Conservation (phyloP, 1,140 invertebrate genomes). For the Stegodyphus dumicola region DNA sequence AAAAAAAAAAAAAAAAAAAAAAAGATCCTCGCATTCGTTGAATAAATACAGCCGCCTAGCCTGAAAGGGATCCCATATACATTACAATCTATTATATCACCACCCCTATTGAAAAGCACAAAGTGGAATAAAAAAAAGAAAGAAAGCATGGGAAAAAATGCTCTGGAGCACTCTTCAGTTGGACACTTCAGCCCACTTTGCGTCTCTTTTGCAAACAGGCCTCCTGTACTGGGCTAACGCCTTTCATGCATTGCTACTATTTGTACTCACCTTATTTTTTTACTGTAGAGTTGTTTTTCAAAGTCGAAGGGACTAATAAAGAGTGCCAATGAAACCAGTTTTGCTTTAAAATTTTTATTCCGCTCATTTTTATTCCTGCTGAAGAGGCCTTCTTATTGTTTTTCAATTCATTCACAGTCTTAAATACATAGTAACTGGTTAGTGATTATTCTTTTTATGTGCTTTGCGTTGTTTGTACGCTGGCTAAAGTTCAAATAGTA, state of each 20-base stretch:
- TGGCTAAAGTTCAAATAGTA: too few relatives aligned
- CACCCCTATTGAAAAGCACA: conserved; percentile 28
- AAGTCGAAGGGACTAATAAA: too few relatives aligned
- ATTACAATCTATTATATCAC: conserved; percentile 57
- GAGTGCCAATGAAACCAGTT: too few relatives aligned
- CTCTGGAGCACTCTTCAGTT: conserved; percentile 13
- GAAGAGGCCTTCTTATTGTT: too few relatives aligned
- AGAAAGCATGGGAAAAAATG: not conserved
- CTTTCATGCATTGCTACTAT: not conserved
- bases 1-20: not conserved
- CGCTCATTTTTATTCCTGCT: too few relatives aligned
- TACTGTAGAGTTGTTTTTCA: too few relatives aligned
- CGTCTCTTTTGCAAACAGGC: conserved; percentile 29
- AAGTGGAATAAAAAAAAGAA: conserved; percentile 4
- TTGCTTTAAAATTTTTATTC: too few relatives aligned
- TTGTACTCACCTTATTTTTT: too few relatives aligned
- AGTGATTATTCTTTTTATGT: too few relatives aligned
- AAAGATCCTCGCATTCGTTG: conserved; percentile 14
- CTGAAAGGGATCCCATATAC: conserved; percentile 48
- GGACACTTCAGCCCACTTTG: conserved; percentile 32
- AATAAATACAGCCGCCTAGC: conserved; percentile 49
- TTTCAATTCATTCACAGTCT: too few relatives aligned
- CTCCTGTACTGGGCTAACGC: not conserved
- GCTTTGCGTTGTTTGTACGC: too few relatives aligned
- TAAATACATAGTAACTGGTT: too few relatives aligned